Evolutionary conservation across 2,113 vertebrate genomes (phyloP).

Genomic region (Rhipidura dahli): DNA sequence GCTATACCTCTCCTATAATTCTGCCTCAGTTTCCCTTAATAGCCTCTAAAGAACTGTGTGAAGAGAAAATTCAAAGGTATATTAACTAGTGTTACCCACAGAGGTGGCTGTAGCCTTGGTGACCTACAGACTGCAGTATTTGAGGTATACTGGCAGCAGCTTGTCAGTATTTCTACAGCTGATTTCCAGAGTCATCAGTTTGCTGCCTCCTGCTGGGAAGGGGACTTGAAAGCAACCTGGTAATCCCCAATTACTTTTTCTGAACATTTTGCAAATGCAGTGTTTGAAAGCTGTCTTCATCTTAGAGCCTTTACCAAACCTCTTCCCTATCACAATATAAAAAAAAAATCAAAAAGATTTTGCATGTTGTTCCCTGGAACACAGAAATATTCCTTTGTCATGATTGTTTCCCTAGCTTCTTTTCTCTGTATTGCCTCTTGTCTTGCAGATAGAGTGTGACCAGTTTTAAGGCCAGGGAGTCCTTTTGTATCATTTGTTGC

Average conservation of each 20-base stretch:
- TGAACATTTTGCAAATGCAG: not conserved
- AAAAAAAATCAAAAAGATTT: not conserved
- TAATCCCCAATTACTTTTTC: not conserved
- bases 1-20: not conserved
- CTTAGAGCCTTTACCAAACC: not conserved
- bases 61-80: not conserved
- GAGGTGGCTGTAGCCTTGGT: not conserved
- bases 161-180: not conserved
- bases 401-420: not conserved
- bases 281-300: not conserved
- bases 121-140: not conserved
- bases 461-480: not conserved
- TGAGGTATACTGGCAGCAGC: not conserved
- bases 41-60: not conserved
- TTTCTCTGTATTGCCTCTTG: not conserved
- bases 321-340: not conserved
- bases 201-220: constrained; percentile 6
- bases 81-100: not conserved
- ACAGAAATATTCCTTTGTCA: not conserved
- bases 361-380: not conserved
- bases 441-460: not conserved
- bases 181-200: not conserved
- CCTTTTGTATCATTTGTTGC: not conserved
- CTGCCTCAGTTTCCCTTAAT: not conserved
- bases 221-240: not conserved